Evolutionary conservation across 2,888 invertebrate species (phyloP).

Genomic region (Platycnemis pennipes): DNA sequence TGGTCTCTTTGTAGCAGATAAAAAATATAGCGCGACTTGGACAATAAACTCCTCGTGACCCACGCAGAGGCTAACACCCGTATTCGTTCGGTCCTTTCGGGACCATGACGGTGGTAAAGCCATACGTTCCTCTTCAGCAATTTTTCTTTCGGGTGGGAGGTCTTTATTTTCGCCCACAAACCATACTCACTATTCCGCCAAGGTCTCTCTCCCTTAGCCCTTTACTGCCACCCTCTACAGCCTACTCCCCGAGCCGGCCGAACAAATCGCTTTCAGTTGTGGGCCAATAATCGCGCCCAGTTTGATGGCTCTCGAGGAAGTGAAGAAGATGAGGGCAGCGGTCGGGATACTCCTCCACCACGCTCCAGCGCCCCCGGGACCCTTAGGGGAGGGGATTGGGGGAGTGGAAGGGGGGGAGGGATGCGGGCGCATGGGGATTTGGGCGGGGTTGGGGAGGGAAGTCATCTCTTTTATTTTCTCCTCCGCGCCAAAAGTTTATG

Average conservation of each 20-base stretch:
- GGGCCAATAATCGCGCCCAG: slow-evolving; percentile 48
- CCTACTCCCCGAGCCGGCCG: background rate
- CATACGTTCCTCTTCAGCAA: no score
- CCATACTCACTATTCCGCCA: background rate
- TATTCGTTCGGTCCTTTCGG: no score
- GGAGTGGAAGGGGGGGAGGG: background rate
- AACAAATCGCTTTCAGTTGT: slow-evolving; percentile 39
- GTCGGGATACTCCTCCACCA: background rate
- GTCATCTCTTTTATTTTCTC: background rate
- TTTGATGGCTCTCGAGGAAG: background rate
- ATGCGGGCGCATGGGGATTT: background rate
- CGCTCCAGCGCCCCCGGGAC: background rate
- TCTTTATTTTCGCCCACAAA: background rate
- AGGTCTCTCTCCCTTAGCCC: no score
- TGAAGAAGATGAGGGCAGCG: background rate
- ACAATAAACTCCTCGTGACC: no score
- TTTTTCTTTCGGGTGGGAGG: no score
- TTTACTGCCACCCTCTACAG: background rate
- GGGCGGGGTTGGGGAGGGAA: background rate
- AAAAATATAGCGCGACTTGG: no score
- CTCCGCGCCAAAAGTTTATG: slow-evolving; percentile 31
- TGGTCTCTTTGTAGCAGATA: no score
- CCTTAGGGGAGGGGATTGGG: background rate
- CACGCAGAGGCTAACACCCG: no score
- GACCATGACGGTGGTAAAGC: no score